These are phyloP conservation scores for Gymnodraco acuticeps DNA, from an alignment of 2,797 vertebrate genomes.

Conservation along the genomic window DNA sequence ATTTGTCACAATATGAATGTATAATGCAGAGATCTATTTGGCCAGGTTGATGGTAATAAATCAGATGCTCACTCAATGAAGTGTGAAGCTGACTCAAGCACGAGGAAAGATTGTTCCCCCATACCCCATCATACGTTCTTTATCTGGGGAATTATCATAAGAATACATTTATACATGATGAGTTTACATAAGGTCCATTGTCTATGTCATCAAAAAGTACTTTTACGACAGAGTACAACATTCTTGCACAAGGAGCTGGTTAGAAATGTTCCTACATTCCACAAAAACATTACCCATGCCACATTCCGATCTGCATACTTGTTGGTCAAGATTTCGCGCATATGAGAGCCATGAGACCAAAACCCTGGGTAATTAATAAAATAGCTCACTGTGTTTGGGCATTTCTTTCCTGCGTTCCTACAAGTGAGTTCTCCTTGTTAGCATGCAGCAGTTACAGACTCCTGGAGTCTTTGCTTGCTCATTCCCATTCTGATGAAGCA, in stretches of 20 bases:
- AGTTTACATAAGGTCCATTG: conserved; percentile 11
- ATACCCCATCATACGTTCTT: conserved; percentile 14
- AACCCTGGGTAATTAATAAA: conserved; percentile 19
- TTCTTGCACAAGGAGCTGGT: conserved; percentile 13
- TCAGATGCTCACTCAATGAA: conserved; percentile 64
- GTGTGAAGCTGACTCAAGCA: conserved; percentile 60
- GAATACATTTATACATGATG: neutral
- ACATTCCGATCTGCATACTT: conserved; percentile 4
- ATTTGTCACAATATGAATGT: conserved; percentile 69
- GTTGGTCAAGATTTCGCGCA: conserved; percentile 27
- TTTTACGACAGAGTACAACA: neutral
- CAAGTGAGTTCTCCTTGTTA: conserved; percentile 18
- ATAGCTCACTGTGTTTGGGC: neutral
- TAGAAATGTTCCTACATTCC: conserved; percentile 9
- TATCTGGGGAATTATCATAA: conserved; percentile 16
- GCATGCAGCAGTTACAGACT: conserved; percentile 6
- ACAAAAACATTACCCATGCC: neutral
- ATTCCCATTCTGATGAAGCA: conserved; percentile 26
- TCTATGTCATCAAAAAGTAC: conserved; percentile 9
- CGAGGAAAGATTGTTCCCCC: conserved; percentile 7
- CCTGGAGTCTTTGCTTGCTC: conserved; percentile 25
- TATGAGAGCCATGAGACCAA: conserved; percentile 4
- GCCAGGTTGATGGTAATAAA: conserved; percentile 61
- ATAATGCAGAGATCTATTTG: conserved; percentile 64
- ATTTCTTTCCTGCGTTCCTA: neutral